Conservation (phyloP, 2,888 invertebrate genomes). For the Exephanes ischioxanthus region DNA sequence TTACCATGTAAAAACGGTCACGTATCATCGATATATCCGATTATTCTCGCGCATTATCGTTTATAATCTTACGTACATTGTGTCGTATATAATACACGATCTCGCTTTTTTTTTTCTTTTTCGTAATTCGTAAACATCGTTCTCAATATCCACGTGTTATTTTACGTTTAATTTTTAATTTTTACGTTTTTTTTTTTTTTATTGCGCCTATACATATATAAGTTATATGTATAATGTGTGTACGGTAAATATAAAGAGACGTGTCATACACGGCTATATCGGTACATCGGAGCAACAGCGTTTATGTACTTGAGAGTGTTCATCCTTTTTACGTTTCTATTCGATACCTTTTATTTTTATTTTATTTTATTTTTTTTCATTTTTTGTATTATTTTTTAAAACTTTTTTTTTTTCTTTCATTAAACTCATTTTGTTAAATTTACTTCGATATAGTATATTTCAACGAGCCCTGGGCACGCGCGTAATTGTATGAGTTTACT, state of each 20-base stretch:
- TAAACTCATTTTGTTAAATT: constrained; percentile 16
- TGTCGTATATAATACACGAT: constrained; percentile 48
- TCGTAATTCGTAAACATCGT: constrained; percentile 34
- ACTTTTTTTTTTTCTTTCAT: constrained; percentile 8
- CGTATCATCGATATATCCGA: constrained; percentile 46
- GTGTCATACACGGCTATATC: constrained; percentile 78
- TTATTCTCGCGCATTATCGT: constrained; percentile 56
- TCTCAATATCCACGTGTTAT: constrained; percentile 43
- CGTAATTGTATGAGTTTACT: constrained; percentile 51
- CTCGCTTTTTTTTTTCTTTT: constrained; percentile 7
- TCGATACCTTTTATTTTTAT: constrained; percentile 32
- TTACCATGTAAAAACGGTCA: constrained; percentile 46
- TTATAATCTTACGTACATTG: constrained; percentile 33
- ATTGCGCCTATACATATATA: constrained; percentile 60
- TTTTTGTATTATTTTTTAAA: constrained; percentile 18
- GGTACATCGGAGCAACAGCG: constrained; percentile 79
- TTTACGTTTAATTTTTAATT: constrained; percentile 12
- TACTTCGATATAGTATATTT: constrained; percentile 38
- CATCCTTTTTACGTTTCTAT: constrained; percentile 19
- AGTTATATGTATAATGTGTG: constrained; percentile 61
- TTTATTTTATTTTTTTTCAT: constrained; percentile 23
- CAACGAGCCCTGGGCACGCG: constrained; percentile 40
- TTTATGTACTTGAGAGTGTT: constrained; percentile 58
- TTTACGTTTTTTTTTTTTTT: constrained; percentile 41
- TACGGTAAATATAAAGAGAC: constrained; percentile 72